Evolutionary conservation across 2,888 invertebrate genomes (phyloP).

Genomic region (Horisme vitalbata): DNA sequence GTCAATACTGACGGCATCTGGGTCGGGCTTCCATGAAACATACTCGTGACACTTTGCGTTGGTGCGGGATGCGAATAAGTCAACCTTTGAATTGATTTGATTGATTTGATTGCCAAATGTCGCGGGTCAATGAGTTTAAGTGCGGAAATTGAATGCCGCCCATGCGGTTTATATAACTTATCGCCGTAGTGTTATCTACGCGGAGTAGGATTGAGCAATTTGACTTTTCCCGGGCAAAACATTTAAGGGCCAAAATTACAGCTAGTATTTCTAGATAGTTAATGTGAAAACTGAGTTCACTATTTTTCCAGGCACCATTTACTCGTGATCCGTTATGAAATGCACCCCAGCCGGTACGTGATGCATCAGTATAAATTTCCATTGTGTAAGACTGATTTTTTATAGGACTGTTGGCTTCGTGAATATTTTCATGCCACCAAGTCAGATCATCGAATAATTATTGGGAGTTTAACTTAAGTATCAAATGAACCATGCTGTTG

Average conservation of each 20-base stretch:
- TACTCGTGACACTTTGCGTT: slow-evolving; percentile 26
- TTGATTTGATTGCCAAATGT: slow-evolving; percentile 28
- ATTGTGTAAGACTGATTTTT: background rate
- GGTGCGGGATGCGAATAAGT: slow-evolving; percentile 28
- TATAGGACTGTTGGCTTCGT: too few relatives aligned
- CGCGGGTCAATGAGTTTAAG: slow-evolving; percentile 6
- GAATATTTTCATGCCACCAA: slow-evolving; percentile 1
- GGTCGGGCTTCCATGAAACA: slow-evolving; percentile 28
- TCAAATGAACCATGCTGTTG: background rate
- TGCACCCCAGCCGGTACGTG: slow-evolving; percentile 1
- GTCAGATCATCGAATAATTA: background rate
- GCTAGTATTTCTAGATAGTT: slow-evolving; percentile 8
- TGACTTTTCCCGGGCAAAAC: background rate
- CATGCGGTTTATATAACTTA: slow-evolving; percentile 3
- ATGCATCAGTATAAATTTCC: slow-evolving; percentile 8
- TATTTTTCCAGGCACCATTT: background rate
- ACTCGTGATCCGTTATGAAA: background rate
- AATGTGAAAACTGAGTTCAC: background rate
- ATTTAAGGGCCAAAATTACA: slow-evolving; percentile 3
- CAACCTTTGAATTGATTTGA: slow-evolving; percentile 24
- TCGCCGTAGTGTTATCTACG: background rate
- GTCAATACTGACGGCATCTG: slow-evolving; percentile 17
- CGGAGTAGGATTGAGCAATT: slow-evolving; percentile 1
- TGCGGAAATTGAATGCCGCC: background rate
- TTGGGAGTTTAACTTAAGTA: background rate